Evolutionary conservation across 2,888 invertebrate genomes (phyloP).

Genomic region (Acanthopleura granulata): DNA sequence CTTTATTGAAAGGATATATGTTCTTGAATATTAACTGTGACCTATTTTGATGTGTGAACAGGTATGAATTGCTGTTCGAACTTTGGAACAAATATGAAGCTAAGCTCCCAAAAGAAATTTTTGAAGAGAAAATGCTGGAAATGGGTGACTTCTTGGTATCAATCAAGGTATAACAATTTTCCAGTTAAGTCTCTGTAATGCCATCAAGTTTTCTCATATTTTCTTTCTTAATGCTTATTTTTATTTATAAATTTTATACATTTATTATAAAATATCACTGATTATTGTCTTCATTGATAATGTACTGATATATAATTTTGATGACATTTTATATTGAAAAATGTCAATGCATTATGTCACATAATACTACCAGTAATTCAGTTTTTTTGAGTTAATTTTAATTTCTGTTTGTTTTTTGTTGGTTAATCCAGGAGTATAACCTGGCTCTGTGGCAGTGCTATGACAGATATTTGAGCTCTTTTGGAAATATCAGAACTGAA

Average conservation of each 20-base stretch:
- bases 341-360: too few species aligned
- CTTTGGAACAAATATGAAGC: conserved; percentile 69
- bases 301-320: too few species aligned
- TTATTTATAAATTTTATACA: too few species aligned
- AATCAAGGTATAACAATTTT: conserved; percentile 48
- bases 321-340: too few species aligned
- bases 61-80: conserved; percentile 65
- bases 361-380: too few species aligned
- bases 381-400: too few species aligned
- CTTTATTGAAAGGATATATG: neutral
- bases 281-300: too few species aligned
- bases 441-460: conserved; percentile 68
- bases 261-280: too few species aligned
- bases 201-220: too few species aligned
- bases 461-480: conserved; percentile 63
- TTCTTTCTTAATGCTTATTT: neutral
- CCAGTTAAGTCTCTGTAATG: too few species aligned
- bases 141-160: conserved; percentile 66
- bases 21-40: neutral
- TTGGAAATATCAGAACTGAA: conserved; percentile 60
- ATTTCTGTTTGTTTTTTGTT: conserved; percentile 14
- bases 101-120: conserved; percentile 56
- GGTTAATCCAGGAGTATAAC: conserved; percentile 57
- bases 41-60: conserved; percentile 34
- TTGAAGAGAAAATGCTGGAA: conserved; percentile 63